These are phyloP conservation scores for Malurus cyaneus DNA, from an alignment of 2,113 vertebrate species.

Conservation along the genomic window DNA sequence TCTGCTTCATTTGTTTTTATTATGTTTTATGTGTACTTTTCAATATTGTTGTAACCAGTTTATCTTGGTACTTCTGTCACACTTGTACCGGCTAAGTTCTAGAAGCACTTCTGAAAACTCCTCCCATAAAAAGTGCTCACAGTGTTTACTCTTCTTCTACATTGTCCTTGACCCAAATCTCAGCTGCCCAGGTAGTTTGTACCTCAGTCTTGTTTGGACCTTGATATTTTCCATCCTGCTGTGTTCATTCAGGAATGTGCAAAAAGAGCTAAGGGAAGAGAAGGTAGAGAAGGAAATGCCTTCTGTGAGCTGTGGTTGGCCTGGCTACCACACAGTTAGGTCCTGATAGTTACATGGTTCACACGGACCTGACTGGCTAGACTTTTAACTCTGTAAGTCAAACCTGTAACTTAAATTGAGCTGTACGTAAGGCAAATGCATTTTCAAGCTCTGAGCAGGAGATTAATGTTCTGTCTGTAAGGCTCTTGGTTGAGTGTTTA, in stretches of 20 bases:
- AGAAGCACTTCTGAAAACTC: neutral
- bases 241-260: neutral
- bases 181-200: neutral
- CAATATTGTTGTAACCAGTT: neutral
- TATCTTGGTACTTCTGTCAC: neutral
- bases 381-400: neutral
- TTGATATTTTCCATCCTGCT: neutral
- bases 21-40: neutral
- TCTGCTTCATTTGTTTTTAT: neutral
- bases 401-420: neutral
- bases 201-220: neutral
- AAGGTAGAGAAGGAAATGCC: neutral
- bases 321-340: neutral
- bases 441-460: neutral
- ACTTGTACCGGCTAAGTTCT: neutral
- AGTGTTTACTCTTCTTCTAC: neutral
- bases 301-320: neutral
- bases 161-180: neutral
- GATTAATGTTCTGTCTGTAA: conserved; percentile 7
- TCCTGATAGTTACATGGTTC: neutral
- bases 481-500: neutral
- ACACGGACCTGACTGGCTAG: neutral
- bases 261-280: neutral
- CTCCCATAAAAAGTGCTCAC: neutral
- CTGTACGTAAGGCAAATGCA: neutral